A percentile compares a stretch with the other conserved stretches of the same genome.
Evolutionary conservation across 2,888 invertebrate species (phyloP).

Genomic region (Drosophila gaucha): DNA sequence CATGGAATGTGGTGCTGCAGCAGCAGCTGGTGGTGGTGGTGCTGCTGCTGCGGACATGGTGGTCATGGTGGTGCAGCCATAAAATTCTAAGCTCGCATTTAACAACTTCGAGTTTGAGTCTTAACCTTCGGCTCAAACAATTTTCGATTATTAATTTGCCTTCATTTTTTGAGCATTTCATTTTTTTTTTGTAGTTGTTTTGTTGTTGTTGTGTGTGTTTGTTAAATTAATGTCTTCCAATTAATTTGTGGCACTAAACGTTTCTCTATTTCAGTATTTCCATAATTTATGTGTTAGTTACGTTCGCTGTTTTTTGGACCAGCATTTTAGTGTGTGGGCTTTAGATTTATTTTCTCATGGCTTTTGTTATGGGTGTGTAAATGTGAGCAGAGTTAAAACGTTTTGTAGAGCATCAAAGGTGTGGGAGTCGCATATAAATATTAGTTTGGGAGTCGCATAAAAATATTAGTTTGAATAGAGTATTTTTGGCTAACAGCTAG

Average conservation of each 20-base stretch:
- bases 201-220: background rate
- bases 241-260: conserved; percentile 81
- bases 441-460: background rate
- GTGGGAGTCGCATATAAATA: background rate
- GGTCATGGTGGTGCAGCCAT: conserved; percentile 18
- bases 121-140: conserved; percentile 47
- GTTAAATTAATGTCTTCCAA: conserved; percentile 73
- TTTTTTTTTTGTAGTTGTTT: conserved; percentile 1
- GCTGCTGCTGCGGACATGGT: conserved; percentile 10
- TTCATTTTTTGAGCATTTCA: conserved; percentile 48
- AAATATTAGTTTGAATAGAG: background rate
- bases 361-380: conserved; percentile 70
- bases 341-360: conserved; percentile 44
- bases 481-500: background rate
- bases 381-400: conserved; percentile 60
- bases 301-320: conserved; percentile 43
- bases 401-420: conserved; percentile 3
- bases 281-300: conserved; percentile 55
- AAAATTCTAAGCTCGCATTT: conserved; percentile 30
- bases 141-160: conserved; percentile 67
- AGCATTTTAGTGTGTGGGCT: conserved; percentile 62
- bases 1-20: conserved; percentile 25
- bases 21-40: conserved; percentile 4
- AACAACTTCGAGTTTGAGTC: conserved; percentile 30
- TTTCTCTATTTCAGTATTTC: conserved; percentile 45